Evolutionary conservation across 2,113 vertebrate genomes (phyloP).

Genomic region (Calidris pugnax): DNA sequence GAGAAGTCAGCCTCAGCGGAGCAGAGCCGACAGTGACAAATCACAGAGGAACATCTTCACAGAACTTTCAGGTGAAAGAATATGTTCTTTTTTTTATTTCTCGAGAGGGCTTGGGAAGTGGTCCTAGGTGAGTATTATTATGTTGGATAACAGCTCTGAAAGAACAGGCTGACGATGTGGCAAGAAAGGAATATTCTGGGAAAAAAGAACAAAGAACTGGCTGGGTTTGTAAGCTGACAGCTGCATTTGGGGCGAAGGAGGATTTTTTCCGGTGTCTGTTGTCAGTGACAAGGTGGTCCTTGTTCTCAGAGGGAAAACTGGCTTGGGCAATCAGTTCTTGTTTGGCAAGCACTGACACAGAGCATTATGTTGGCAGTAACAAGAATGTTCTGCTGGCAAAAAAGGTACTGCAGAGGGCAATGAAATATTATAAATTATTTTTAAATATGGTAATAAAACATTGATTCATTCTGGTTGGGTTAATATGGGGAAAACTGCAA

Average conservation of each 20-base stretch:
- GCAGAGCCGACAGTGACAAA: not conserved
- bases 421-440: not conserved
- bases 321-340: not conserved
- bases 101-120: accelerated
- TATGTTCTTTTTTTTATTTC: not conserved
- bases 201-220: not conserved
- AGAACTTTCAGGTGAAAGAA: not conserved
- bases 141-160: not conserved
- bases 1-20: not conserved
- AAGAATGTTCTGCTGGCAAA: not conserved
- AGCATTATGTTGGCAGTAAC: not conserved
- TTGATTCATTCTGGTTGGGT: not conserved
- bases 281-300: not conserved
- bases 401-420: not conserved
- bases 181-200: not conserved
- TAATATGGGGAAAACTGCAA: not conserved
- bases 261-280: not conserved
- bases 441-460: not conserved
- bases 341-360: not conserved
- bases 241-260: not conserved
- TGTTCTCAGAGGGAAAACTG: not conserved
- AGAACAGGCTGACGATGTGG: not conserved
- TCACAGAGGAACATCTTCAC: not conserved
- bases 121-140: not conserved
- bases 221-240: not conserved